Evolutionary conservation across 2,797 vertebrate genomes (phyloP).

Genomic region (Labeo calbasu): DNA sequence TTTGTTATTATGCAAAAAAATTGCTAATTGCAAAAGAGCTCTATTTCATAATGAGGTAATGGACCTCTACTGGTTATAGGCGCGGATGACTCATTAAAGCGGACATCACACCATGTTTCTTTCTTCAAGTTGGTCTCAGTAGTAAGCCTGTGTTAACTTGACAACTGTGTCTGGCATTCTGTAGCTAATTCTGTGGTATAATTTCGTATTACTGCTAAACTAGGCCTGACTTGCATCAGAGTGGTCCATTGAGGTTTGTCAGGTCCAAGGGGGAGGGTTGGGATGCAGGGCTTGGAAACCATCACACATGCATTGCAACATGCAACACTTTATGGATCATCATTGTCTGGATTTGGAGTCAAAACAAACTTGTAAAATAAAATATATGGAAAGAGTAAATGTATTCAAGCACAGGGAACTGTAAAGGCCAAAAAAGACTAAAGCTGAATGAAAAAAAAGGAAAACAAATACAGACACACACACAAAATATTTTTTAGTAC

Average conservation of each 20-base stretch:
- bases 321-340: neutral
- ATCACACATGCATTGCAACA: neutral
- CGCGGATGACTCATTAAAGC: neutral
- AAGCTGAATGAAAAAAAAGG: neutral
- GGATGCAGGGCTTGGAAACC: neutral
- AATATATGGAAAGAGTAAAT: neutral
- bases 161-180: neutral
- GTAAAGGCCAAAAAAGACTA: neutral
- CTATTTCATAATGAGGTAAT: neutral
- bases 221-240: slow-evolving; percentile 37
- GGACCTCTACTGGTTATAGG: neutral
- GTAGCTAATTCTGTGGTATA: neutral
- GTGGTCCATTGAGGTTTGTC: slow-evolving; percentile 26
- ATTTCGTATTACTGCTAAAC: neutral
- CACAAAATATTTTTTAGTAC: too few species aligned
- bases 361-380: neutral
- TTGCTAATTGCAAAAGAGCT: slow-evolving; percentile 1
- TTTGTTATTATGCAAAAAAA: slow-evolving; percentile 33
- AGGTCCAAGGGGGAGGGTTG: neutral
- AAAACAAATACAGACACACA: too few species aligned
- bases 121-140: neutral
- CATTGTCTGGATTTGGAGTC: neutral
- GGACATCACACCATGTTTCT: neutral
- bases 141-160: neutral
- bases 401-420: neutral